A percentile compares a stretch with the other conserved stretches of the same genome.
Conservation (phyloP, 2,888 invertebrate species). For the Syritta pipiens region DNA sequence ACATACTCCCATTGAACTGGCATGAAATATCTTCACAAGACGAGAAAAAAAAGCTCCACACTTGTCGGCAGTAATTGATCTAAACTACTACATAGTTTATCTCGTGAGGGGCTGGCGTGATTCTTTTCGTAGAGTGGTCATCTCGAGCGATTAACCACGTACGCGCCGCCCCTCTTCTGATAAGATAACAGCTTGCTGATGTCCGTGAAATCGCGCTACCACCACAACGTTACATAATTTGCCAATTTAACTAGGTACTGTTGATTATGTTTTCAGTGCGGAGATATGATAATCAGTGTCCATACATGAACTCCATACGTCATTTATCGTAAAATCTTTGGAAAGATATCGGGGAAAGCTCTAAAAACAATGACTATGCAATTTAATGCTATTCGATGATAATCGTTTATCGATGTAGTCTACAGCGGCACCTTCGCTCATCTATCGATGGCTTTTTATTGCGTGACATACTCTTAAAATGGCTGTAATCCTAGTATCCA, state of each 20-base stretch:
- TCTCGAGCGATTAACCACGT: not conserved
- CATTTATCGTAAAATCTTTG: conserved; percentile 3
- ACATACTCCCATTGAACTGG: too few relatives aligned
- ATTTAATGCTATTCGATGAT: too few relatives aligned
- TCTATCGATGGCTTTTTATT: too few relatives aligned
- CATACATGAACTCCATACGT: too few relatives aligned
- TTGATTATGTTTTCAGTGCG: not conserved
- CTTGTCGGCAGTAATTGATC: not conserved
- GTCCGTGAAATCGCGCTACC: not conserved
- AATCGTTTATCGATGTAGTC: too few relatives aligned
- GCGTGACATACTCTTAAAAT: too few relatives aligned
- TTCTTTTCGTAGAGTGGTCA: conserved; percentile 14
- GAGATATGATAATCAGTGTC: not conserved
- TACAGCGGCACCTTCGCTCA: too few relatives aligned
- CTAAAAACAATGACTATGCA: too few relatives aligned
- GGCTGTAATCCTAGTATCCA: too few relatives aligned
- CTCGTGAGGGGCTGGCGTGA: conserved; percentile 27
- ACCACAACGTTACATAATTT: conserved; percentile 10
- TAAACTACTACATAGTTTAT: not conserved
- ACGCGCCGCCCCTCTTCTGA: conserved; percentile 20
- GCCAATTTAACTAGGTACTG: not conserved
- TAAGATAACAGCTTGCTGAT: conserved; percentile 24
- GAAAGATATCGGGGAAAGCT: conserved; percentile 13
- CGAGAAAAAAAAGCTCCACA: conserved; percentile 15
- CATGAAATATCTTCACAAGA: too few relatives aligned